A percentile compares a stretch with the other conserved stretches of the same genome.
These are phyloP conservation scores for Lutjanus argentimaculatus DNA, from an alignment of 2,797 vertebrate genomes.

Conservation along the genomic window DNA sequence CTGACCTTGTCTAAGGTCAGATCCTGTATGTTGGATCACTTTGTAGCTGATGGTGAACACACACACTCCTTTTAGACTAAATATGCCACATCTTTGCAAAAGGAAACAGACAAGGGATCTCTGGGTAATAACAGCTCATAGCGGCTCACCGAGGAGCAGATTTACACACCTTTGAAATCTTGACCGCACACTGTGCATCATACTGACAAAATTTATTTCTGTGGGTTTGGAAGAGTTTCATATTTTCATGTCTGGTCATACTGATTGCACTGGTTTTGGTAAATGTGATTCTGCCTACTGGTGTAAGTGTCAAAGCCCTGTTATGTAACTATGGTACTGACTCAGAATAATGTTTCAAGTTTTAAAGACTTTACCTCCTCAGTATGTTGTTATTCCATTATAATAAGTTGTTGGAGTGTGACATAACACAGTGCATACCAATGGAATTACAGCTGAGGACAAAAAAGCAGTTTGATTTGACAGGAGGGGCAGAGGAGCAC, in stretches of 20 bases:
- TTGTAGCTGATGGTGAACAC: too few species aligned
- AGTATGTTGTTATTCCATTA: not conserved
- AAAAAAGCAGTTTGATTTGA: conserved; percentile 5
- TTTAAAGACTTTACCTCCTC: not conserved
- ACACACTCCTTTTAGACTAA: too few species aligned
- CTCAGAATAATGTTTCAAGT: not conserved
- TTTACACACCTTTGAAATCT: not conserved
- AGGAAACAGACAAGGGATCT: not conserved
- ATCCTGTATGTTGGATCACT: not conserved
- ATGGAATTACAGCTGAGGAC: not conserved
- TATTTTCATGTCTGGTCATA: not conserved
- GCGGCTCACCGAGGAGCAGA: not conserved
- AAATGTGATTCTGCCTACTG: not conserved
- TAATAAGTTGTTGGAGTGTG: not conserved
- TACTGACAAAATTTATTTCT: not conserved
- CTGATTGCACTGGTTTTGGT: not conserved
- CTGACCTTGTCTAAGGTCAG: conserved; percentile 40
- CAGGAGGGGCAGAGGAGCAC: not conserved
- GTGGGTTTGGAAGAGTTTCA: not conserved
- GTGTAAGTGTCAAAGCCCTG: not conserved
- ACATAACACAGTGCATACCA: not conserved
- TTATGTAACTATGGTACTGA: too few species aligned
- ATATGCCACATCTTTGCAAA: not conserved
- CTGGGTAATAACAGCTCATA: not conserved
- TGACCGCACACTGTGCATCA: not conserved